phyloP scores from a whole-genome alignment of 2,797 vertebrate species.

The Ambastaia sidthimunki region DNA sequence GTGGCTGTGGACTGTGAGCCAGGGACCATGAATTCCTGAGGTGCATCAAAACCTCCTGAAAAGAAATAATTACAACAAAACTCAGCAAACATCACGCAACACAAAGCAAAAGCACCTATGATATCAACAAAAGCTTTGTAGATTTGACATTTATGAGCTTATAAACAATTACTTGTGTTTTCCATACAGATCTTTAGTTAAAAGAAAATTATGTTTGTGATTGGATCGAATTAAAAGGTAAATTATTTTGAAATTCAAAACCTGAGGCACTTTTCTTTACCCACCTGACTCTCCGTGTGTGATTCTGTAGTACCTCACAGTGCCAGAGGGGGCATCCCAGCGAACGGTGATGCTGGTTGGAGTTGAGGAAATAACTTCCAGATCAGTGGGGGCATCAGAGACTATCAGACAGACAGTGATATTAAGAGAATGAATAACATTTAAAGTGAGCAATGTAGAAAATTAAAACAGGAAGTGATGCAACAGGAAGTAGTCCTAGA shows the following conservation, averaged over 20 bases:
- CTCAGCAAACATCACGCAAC: neutral
- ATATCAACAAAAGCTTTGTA: too few relatives aligned
- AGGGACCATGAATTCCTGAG: slow-evolving; percentile 91
- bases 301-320: slow-evolving; percentile 95
- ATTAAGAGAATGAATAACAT: neutral
- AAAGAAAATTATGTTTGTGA: neutral
- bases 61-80: neutral
- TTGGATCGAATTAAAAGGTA: too few relatives aligned
- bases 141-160: too few relatives aligned
- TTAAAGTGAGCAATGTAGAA: neutral
- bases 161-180: too few relatives aligned
- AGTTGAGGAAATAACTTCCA: slow-evolving; percentile 84
- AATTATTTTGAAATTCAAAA: too few relatives aligned
- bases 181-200: too few relatives aligned
- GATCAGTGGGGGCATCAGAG: slow-evolving; percentile 92
- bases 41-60: slow-evolving; percentile 84
- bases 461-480: neutral
- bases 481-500: neutral
- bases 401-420: slow-evolving; percentile 73
- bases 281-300: slow-evolving; percentile 90
- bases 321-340: slow-evolving; percentile 95
- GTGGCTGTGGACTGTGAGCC: slow-evolving; percentile 88
- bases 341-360: slow-evolving; percentile 88
- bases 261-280: neutral
- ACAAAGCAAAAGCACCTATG: neutral